Percentiles rank a stretch among this genome's conserved stretches.
These are phyloP conservation scores for Leptinotarsa undecemlineata DNA, from an alignment of 1,140 invertebrate genomes.

Conservation along the genomic window DNA sequence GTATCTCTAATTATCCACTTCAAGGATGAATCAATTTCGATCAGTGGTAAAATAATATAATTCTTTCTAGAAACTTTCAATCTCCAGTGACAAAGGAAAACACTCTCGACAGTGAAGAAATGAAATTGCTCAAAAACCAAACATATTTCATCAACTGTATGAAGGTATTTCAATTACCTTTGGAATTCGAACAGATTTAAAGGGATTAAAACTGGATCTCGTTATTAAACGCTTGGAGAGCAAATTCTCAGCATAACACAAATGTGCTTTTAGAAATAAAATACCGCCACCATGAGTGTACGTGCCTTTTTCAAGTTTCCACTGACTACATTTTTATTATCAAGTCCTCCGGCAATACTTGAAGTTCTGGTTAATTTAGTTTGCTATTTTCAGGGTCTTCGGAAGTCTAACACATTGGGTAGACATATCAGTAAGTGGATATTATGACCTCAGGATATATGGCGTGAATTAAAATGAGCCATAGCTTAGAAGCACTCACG, in stretches of 20 bases:
- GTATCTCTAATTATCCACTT: too few species aligned
- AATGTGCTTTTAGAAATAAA: slow-evolving; percentile 1
- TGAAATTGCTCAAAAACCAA: too few species aligned
- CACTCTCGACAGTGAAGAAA: too few species aligned
- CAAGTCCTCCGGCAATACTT: background rate
- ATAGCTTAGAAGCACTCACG: too few species aligned
- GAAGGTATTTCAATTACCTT: too few species aligned
- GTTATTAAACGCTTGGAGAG: background rate
- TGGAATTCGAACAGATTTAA: too few species aligned
- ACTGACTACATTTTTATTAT: background rate
- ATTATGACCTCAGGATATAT: background rate
- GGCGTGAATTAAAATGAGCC: background rate
- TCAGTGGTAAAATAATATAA: too few species aligned
- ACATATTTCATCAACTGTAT: too few species aligned
- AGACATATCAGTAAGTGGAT: background rate
- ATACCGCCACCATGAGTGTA: background rate
- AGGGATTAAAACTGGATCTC: background rate
- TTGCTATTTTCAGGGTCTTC: background rate
- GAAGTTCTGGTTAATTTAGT: background rate
- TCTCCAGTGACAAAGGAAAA: too few species aligned
- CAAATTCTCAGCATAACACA: background rate
- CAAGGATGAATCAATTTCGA: too few species aligned
- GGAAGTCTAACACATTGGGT: background rate
- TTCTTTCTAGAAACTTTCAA: too few species aligned
- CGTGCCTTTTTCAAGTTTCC: background rate